Evolutionary conservation across 2,888 invertebrate genomes (phyloP), one percentile per base, ranked within the genome.

Genomic region (Pogonocherus hispidulus): DNA sequence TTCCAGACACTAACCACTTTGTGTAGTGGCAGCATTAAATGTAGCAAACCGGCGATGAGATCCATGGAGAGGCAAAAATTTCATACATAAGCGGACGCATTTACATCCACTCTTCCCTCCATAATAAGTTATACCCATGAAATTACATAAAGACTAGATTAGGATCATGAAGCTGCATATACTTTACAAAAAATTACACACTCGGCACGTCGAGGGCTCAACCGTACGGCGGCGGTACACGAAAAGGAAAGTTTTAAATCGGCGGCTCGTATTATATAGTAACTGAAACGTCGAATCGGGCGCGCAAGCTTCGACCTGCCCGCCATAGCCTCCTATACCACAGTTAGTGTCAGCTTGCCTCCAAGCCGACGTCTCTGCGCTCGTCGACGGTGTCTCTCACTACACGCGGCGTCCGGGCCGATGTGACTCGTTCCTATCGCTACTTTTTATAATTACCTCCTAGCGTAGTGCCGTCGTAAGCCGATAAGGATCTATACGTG

Each of bases 321-420:
- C 64, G 73, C 72, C 37, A 63, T 71, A 70, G 71, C 63, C 65
- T 70, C 74, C 78, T 23, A 71, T 72, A 75, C 75, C 80, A 81
- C 84, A 82, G 83, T 82, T 77, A 76, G 80, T 80, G 80, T 76
- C 80, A 78, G 81, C 78, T 78, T 80, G 81, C 78, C 80, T 76
- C 71, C 77, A 77, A 75, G 77, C 76, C 79, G 79, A 71, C 78
- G 74, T 76, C 74, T 72, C 65, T 65, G 68, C 51, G 56, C 44
- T 4, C 62, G 37, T 32, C 35, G 59, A 47, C 49, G 41, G 37
- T 49, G 41, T 56, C 54, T 46, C 52, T 62, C 18, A 62, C 44
- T 23, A 37, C 67, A 63, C 67, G 63, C 22, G 59, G 27, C 27
- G 46, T 32, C 56, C 55, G 44, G 44, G 23, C 52, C 27, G 27